These are phyloP conservation scores for Sterrhoptilus dennistouni DNA, from an alignment of 2,113 vertebrate genomes.

Conservation along the genomic window DNA sequence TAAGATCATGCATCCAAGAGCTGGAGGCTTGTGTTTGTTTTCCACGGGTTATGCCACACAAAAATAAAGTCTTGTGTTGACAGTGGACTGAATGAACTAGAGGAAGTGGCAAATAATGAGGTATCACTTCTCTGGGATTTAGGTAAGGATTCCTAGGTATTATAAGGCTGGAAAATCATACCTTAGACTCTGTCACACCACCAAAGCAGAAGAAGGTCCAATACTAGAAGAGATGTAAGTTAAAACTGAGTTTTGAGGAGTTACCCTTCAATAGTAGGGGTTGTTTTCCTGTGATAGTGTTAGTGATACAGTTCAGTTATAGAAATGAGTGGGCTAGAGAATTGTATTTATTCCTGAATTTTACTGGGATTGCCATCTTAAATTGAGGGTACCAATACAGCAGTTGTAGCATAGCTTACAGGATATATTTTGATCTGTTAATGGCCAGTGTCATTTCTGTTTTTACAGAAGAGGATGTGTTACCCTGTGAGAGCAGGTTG, in stretches of 20 bases:
- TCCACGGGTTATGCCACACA: background rate
- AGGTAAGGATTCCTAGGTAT: background rate
- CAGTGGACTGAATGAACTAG: background rate
- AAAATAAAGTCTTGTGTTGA: background rate
- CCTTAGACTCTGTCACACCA: background rate
- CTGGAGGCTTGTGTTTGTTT: background rate
- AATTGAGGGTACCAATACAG: background rate
- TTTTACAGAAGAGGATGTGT: background rate
- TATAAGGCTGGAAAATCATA: background rate
- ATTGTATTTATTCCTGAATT: background rate
- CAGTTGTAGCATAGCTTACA: background rate
- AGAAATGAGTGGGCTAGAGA: background rate
- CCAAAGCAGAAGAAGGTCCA: background rate
- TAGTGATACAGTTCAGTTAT: background rate
- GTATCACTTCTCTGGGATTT: background rate
- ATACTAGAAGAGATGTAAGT: background rate
- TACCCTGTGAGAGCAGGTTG: background rate
- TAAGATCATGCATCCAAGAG: background rate
- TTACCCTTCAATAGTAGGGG: background rate
- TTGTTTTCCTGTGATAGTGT: background rate
- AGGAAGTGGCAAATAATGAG: background rate
- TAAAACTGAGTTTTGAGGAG: background rate
- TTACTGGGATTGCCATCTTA: background rate
- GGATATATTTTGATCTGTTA: background rate
- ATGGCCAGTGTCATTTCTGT: background rate